Evolutionary conservation across 2,888 invertebrate genomes (phyloP).

Genomic region (Yponomeuta malinellus): DNA sequence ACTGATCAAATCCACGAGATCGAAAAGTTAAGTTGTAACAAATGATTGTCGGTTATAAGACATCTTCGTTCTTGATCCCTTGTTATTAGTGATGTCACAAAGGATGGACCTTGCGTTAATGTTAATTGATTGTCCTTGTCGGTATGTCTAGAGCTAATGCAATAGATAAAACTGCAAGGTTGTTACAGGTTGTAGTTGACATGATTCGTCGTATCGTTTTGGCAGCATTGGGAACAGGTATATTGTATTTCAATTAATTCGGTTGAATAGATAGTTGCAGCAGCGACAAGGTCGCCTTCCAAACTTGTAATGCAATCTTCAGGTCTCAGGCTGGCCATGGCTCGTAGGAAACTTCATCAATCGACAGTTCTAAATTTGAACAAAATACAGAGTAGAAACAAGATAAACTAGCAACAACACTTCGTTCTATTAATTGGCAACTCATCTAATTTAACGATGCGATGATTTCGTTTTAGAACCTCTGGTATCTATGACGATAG

Average conservation of each 20-base stretch:
- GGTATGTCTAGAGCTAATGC: background rate
- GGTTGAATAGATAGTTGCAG: conserved; percentile 44
- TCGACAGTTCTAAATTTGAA: background rate
- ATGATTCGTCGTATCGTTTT: background rate
- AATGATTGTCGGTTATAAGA: background rate
- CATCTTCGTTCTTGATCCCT: background rate
- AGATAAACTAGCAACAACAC: background rate
- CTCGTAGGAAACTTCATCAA: background rate
- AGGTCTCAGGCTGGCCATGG: background rate
- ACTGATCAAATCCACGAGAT: too few species aligned
- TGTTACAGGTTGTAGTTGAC: background rate
- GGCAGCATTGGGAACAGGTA: conserved; percentile 19
- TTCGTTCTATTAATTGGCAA: background rate
- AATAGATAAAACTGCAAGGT: background rate
- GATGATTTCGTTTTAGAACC: background rate
- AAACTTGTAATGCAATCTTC: conserved; percentile 34
- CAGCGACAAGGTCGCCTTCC: conserved; percentile 38
- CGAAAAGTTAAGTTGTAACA: too few species aligned
- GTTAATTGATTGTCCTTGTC: conserved; percentile 11
- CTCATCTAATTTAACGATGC: conserved; percentile 9
- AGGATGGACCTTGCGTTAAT: conserved; percentile 4
- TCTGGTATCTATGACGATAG: conserved; percentile 3
- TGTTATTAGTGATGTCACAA: background rate
- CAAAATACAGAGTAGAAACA: background rate
- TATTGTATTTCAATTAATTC: conserved; percentile 42